Evolutionary conservation across 2,113 vertebrate species (phyloP), one percentile per base, ranked within the genome.

Genomic region (Phrynosoma platyrhinos): DNA sequence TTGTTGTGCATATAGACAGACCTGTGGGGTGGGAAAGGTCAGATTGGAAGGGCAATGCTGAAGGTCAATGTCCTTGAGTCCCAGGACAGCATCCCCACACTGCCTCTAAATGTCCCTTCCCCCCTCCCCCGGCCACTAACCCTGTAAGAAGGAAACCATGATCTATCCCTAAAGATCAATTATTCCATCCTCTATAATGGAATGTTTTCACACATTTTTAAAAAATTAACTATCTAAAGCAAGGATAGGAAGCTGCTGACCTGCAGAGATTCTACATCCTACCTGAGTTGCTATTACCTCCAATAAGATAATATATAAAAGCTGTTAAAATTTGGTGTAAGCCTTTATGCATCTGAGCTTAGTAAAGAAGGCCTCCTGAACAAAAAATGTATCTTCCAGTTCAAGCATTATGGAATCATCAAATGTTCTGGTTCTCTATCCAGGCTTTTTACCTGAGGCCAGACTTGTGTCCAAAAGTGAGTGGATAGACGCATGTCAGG

Each of bases 1-100:
- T 96, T 96, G 94, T 96, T 93, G 90, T 96, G 96, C 30, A 96
- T 94, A 89, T 96, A 96, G 82, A 96, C 94, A 2, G 94, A 95
- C 91, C 96, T 96, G 90, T 23, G 21, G 76, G 9, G 16, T 62
- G 58, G 3, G 0, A 30, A 32, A 68, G 36, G n/a, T 23, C 42
- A 53, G 16, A 30, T 71, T 81, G 72, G 25, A 66, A 71, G 77
- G 53, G n/a, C 82, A 9, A 12, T 10, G 1, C 5, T 0, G 2
- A 0, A 30, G 47, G 9, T 14, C 12, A 3, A 9, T 18, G 3
- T 80, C 78, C 12, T 82, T 68, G 40, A 52, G 64, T 42, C 9
- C 4, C 14, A 64, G 23, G 18, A 8, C 5, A 77, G 16, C 6
- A 58, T 5, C 32, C 14, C 27, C 23, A 58, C 8, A 32, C 23